Base-by-base conservation (phyloP, 1,140 invertebrate genomes). In the Whitmania pigra region DNA sequence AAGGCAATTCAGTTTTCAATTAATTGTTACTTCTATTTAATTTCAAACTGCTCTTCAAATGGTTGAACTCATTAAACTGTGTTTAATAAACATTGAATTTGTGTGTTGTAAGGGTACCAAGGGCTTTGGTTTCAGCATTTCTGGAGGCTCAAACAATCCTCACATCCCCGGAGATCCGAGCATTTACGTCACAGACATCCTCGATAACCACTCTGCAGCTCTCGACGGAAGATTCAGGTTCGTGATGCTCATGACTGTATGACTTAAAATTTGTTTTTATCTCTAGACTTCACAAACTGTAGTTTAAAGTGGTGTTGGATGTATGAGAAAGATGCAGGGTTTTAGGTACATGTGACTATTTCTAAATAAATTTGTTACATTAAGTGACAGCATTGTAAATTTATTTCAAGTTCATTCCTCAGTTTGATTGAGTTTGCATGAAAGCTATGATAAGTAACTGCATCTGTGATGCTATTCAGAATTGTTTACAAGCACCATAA, bases 101-200 rank as follows among this genome's bases (percentile, higher is more conserved):
- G 9, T 63, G 9, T 15, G 13, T 68, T 27, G 20, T 36, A 36
- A 70, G 69, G 69, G 69, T 13, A 25, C 31, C 7, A 76, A 77
- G 18, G 84, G 84, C 7, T 77, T 85, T 43, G 84, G 84, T 49
- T 85, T 85, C 77, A 83, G 81, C 72, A 85, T 85, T 75, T 84
- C 84, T 53, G 84, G 84, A 66, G 84, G 83, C 15, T 78, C 77
- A 67, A 82, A 84, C 73, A 80, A 82, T 69, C 81, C 80, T 22
- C 80, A 82, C 74, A 77, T 82, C 27, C 84, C 83, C n/a, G 85
- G 86, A 72, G 87, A 88, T 77, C 83, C 85, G 15, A 84, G 90
- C 77, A 97, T 99, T 78, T 99, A 94, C 85, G 94, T 99, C 80
- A 99, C 96, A 54, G 97, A 98, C 84, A 87, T 99, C 74, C 97